A percentile compares a stretch with the other conserved stretches of the same genome.
Evolutionary conservation across 2,113 vertebrate species (phyloP).

Genomic region (Mystacornis crossleyi): DNA sequence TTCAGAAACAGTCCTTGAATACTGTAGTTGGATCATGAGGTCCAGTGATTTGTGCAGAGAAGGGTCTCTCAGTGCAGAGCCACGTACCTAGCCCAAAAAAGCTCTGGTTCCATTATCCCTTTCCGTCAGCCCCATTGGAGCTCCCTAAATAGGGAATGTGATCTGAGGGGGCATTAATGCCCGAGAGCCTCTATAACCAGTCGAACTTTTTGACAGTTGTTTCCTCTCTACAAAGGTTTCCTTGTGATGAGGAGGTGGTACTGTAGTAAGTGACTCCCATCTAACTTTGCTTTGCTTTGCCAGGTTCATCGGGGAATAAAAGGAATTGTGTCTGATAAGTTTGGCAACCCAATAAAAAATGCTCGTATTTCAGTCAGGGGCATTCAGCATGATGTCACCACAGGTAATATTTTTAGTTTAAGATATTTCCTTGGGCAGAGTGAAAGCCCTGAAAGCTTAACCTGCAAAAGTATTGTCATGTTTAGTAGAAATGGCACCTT

Average conservation of each 20-base stretch:
- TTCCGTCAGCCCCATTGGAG: not conserved
- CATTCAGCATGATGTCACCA: constrained; percentile 88
- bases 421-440: not conserved
- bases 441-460: not conserved
- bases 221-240: not conserved
- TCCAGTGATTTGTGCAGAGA: not conserved
- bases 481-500: not conserved
- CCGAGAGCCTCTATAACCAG: not conserved
- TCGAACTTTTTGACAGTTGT: not conserved
- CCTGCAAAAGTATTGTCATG: not conserved
- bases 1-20: not conserved
- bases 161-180: not conserved
- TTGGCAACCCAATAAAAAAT: constrained; percentile 88
- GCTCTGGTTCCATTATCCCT: not conserved
- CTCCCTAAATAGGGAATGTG: not conserved
- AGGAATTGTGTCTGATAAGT: constrained; percentile 85
- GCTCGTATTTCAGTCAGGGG: constrained; percentile 87
- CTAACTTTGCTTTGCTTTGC: not conserved
- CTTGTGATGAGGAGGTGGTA: not conserved
- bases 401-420: constrained; percentile 78
- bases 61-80: not conserved
- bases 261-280: not conserved
- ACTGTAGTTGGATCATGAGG: not conserved
- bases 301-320: constrained; percentile 95
- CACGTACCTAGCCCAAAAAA: not conserved